Evolutionary conservation across 2,888 invertebrate genomes (phyloP), one percentile per base, ranked within the genome.

Genomic region (Ormyrus nitidulus): DNA sequence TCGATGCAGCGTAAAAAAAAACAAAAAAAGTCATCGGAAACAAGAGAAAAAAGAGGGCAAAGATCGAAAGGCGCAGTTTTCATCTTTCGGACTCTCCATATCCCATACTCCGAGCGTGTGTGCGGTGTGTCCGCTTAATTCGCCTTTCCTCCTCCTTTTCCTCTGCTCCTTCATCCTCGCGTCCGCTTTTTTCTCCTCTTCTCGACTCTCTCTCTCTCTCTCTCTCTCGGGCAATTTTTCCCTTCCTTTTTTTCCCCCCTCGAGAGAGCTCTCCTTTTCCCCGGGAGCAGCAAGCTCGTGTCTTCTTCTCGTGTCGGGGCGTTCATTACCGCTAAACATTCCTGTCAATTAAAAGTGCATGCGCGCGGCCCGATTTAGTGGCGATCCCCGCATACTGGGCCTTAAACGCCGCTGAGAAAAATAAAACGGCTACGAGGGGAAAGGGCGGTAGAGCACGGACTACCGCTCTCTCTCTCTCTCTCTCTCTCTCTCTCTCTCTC

Each of bases 281-380:
- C 54, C 58, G 6, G n/a, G 46, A 10, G 34, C n/a, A 66, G 65
- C 61, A 68, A 76, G 72, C 79, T 78, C 78, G 82, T 82, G 83
- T 85, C 83, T 82, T 82, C 81, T 82, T 84, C 84, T 84, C 84
- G 79, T 84, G 83, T 85, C 83, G 84, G 81, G 84, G 85, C 86
- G 87, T 89, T 89, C 88, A 87, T 89, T 89, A 88, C 86, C 86
- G 89, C 86, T 89, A 88, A 89, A 89, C 88, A 89, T 89, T 89
- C 84, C 87, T 89, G 90, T 89, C 90, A 89, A 90, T 90, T 90
- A 89, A 88, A 88, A 88, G 87, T 87, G 86, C 87, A 85, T 76
- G 77, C 77, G 72, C 53, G 44, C 69, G 49, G 83, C 83, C 86
- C 87, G 88, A 89, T 89, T 88, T 89, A 88, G 87, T 85, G 81